Percentiles rank a stretch among this genome's conserved stretches.
These are phyloP conservation scores for Crax fasciolata DNA, from an alignment of 2,797 vertebrate species.

Conservation along the genomic window DNA sequence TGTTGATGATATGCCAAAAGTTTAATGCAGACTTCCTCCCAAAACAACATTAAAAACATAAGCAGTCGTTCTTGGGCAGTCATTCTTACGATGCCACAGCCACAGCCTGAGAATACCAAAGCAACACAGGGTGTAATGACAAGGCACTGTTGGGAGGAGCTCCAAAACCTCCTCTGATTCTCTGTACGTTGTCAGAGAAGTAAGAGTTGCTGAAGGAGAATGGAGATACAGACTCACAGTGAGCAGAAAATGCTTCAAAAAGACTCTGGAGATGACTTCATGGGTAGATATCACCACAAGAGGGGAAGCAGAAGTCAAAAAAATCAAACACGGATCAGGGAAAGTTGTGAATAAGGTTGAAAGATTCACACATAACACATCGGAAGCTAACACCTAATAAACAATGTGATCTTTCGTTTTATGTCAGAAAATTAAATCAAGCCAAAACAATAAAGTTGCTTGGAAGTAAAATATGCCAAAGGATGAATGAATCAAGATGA, in stretches of 20 bases:
- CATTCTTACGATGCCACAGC: neutral
- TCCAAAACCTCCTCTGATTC: conserved; percentile 45
- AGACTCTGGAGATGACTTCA: neutral
- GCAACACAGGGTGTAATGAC: neutral
- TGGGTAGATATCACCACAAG: neutral
- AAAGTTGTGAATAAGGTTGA: conserved; percentile 26
- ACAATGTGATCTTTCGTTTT: conserved; percentile 11
- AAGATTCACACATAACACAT: conserved; percentile 30
- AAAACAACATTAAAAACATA: neutral
- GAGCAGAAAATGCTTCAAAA: neutral
- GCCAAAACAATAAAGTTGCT: conserved; percentile 22
- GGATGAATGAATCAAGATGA: neutral
- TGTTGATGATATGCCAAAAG: conserved; percentile 5
- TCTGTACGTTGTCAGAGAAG: conserved; percentile 11
- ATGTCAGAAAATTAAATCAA: conserved; percentile 40
- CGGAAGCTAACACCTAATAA: neutral
- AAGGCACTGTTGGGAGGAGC: neutral
- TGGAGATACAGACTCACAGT: neutral
- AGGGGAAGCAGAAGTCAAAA: neutral
- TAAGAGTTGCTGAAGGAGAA: conserved; percentile 44
- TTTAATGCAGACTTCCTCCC: neutral
- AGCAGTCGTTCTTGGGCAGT: neutral
- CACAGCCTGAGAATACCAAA: neutral
- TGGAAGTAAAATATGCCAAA: conserved; percentile 23
- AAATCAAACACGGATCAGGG: conserved; percentile 1